Evolutionary conservation across 2,888 invertebrate species (phyloP).

Genomic region (Drosophila ochracea): DNA sequence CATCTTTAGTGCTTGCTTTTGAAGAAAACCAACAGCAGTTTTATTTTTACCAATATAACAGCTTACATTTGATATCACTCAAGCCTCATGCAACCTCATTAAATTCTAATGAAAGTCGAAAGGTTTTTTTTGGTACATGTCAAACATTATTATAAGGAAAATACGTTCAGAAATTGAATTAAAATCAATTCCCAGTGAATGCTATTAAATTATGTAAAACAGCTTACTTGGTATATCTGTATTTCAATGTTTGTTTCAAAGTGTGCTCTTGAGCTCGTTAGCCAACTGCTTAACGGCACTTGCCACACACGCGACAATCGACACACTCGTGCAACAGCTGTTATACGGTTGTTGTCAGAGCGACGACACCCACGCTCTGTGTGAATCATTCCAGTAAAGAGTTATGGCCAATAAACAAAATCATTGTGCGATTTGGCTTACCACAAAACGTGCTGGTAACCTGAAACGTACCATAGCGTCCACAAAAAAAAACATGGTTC

Average conservation of each 20-base stretch:
- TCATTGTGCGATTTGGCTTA: constrained; percentile 60
- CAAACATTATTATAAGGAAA: not conserved
- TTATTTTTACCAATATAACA: not conserved
- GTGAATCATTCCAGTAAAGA: constrained; percentile 67
- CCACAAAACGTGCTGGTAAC: constrained; percentile 56
- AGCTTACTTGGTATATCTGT: constrained; percentile 19
- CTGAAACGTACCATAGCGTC: constrained; percentile 32
- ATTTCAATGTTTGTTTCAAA: constrained; percentile 1
- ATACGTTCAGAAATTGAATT: constrained; percentile 22
- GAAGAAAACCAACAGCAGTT: not conserved
- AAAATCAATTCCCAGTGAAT: constrained; percentile 14
- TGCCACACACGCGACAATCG: constrained; percentile 26
- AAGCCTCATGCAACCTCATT: no score
- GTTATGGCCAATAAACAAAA: constrained; percentile 82
- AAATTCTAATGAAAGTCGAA: not conserved
- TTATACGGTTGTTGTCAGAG: constrained; percentile 9
- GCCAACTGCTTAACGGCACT: constrained; percentile 21
- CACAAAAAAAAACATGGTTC: constrained; percentile 55
- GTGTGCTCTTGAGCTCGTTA: constrained; percentile 21
- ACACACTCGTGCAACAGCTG: constrained; percentile 16
- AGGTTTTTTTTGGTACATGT: not conserved
- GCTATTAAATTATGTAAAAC: constrained; percentile 39
- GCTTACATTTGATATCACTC: not conserved
- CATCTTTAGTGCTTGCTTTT: not conserved
- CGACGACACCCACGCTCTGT: constrained; percentile 18